phyloP scores from a whole-genome alignment of 1,140 invertebrate species.

The Subanguina moxae region DNA sequence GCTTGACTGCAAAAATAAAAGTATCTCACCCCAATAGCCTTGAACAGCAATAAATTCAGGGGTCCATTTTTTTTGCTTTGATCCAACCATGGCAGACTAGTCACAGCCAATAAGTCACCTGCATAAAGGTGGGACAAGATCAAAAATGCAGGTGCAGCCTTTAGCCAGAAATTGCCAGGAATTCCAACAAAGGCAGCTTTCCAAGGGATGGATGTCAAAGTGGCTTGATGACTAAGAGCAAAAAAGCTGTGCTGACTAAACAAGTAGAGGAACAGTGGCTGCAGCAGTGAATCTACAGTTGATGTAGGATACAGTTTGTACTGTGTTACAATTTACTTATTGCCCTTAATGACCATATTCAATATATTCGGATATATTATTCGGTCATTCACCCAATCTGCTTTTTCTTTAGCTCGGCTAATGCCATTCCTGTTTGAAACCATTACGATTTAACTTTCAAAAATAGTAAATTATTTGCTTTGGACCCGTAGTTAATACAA shows the following conservation, averaged over 20 bases:
- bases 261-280: slow-evolving; percentile 6
- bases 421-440: too few species aligned
- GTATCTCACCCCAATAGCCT: neutral
- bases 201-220: slow-evolving; percentile 40
- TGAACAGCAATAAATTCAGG: neutral
- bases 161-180: slow-evolving; percentile 35
- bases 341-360: too few species aligned
- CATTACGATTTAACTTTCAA: too few species aligned
- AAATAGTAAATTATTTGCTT: too few species aligned
- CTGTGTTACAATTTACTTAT: too few species aligned
- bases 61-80: neutral
- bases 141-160: slow-evolving; percentile 22
- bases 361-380: too few species aligned
- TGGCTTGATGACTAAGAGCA: slow-evolving; percentile 31
- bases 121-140: slow-evolving; percentile 31
- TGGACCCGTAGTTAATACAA: too few species aligned
- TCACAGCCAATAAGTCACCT: slow-evolving; percentile 24
- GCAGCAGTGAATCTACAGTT: too few species aligned
- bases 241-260: slow-evolving; percentile 24
- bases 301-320: too few species aligned
- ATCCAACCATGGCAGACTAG: neutral
- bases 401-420: too few species aligned
- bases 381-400: too few species aligned
- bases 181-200: slow-evolving; percentile 35
- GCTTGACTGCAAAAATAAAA: neutral